Conservation (phyloP, 30 jellyfish, hydroid and myxozoan species). For the Pseudorhiza aurosa region DNA sequence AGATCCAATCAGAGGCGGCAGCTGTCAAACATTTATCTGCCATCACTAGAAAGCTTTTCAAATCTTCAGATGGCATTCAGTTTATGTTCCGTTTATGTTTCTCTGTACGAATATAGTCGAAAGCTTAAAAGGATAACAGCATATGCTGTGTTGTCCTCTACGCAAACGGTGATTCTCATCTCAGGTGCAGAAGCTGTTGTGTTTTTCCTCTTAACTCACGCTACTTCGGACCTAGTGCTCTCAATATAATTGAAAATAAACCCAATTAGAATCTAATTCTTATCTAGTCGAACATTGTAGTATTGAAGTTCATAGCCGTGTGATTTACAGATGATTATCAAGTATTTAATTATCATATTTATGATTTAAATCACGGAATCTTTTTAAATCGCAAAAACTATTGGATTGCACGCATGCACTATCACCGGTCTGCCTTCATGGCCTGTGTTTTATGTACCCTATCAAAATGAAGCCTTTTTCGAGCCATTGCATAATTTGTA, state of each 20-base stretch:
- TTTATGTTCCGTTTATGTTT: too few species aligned
- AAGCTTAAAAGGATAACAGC: background rate
- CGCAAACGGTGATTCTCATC: background rate
- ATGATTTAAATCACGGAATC: background rate
- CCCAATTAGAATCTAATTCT: background rate
- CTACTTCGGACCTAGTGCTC: background rate
- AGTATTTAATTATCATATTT: background rate
- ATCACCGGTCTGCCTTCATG: background rate
- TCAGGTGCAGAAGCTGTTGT: background rate
- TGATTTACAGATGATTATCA: background rate
- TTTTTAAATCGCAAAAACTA: background rate
- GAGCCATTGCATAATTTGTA: slow-evolving; percentile 13
- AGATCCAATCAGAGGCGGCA: too few species aligned
- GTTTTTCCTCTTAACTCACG: background rate
- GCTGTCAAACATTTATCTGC: too few species aligned
- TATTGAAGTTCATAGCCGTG: background rate
- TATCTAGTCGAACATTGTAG: background rate
- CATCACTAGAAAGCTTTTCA: too few species aligned
- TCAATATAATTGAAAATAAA: background rate
- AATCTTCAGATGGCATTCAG: too few species aligned
- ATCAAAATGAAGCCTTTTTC: background rate
- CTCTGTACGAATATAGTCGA: background rate
- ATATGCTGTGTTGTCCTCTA: background rate
- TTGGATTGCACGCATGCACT: slow-evolving; percentile 1
- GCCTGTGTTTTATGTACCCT: background rate